Evolutionary conservation across 2,888 invertebrate genomes (phyloP), one percentile per base, ranked within the genome.

Genomic region (Xestia sexstrigata): DNA sequence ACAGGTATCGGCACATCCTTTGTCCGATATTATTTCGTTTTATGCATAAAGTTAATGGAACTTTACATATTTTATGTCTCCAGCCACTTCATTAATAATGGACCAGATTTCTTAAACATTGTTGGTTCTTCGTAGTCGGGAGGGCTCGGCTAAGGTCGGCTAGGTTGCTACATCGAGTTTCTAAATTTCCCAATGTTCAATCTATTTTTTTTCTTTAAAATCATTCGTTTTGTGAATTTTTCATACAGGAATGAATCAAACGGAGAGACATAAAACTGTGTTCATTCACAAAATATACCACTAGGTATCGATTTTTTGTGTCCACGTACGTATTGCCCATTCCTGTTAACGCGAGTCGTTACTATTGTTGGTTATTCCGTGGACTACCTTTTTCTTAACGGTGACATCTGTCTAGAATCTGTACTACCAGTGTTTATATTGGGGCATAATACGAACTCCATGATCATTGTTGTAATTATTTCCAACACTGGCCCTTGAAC

Each of bases 1-100:
- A 79, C 82, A 52, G 68, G 82, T 85, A 84, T 76, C 85, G 85
- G 82, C 75, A 58, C 47, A 55, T 79, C 75, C 78, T 85, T 78
- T 85, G 85, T 85, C 68, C 74, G 35, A 71, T 58, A 65, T 58
- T 72, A 68, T 69, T 79, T 87, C 65, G 62, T 82, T 82, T 81
- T 84, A 73, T 65, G 69, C 82, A 85, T 82, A 76, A 81, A 73
- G 78, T 74, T 84, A 85, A 84, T 86, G 73, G 62, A 79, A 79
- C 75, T 85, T 82, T 84, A 78, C 81, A 85, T 87, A 82, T 80
- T 74, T 79, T 79, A 81, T 81, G 70, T 85, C 78, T 69, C 76
- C 81, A 74, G 74, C 72, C 85, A 85, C 66, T 79, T 65, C 80
- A 86, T 87, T 88, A 79, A 86, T 83, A 87, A 87, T 84, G 80